These are phyloP conservation scores for Amphiprion ocellaris DNA, from an alignment of 2,113 vertebrate species.

Conservation along the genomic window DNA sequence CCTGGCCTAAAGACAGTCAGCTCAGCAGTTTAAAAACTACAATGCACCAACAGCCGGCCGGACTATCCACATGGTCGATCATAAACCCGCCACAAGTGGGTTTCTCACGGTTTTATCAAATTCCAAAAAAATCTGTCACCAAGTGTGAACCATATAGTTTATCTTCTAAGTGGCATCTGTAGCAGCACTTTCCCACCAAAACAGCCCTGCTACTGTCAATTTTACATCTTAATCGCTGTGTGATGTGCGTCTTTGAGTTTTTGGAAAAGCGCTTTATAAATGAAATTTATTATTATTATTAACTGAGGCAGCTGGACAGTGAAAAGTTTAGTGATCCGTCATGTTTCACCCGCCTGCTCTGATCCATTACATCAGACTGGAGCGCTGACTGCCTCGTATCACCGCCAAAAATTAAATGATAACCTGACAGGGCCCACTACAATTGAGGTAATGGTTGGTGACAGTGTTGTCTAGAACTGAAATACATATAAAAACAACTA, in stretches of 20 bases:
- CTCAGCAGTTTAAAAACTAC: conserved; percentile 17
- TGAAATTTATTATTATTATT: too few relatives aligned
- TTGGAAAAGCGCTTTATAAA: too few relatives aligned
- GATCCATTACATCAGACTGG: conserved; percentile 39
- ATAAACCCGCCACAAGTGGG: background rate
- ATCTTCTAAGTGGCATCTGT: background rate
- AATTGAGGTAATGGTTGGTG: background rate
- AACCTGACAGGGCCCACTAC: conserved; percentile 2
- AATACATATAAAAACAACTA: too few relatives aligned
- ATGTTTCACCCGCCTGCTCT: conserved; percentile 36
- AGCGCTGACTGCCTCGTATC: conserved; percentile 2
- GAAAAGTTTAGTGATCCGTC: conserved; percentile 32
- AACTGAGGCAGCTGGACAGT: background rate
- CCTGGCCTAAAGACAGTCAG: background rate
- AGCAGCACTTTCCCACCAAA: background rate
- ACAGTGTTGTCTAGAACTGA: too few relatives aligned
- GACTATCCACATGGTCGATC: background rate
- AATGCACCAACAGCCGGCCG: conserved; percentile 14
- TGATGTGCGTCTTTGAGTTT: too few relatives aligned
- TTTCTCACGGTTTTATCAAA: background rate
- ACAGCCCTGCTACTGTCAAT: background rate
- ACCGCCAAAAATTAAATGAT: conserved; percentile 20
- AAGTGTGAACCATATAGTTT: background rate
- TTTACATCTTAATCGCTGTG: conserved; percentile 3
- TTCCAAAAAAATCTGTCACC: background rate